Evolutionary conservation across 2,113 vertebrate genomes (phyloP), one percentile per base, ranked within the genome.

Genomic region (Pollimyrus isidori): DNA sequence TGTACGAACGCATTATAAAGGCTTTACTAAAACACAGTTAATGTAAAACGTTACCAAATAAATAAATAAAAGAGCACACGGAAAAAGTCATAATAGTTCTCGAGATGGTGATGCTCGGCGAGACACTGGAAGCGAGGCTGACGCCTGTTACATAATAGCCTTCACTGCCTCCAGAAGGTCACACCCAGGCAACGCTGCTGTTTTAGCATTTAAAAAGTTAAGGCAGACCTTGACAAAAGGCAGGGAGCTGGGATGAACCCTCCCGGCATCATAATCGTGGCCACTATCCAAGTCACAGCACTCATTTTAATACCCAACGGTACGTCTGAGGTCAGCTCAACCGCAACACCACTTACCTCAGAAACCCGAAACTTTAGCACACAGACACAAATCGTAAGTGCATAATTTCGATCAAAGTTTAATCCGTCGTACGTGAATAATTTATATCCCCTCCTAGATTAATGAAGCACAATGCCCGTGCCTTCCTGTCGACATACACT

Each of bases 401-500:
- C 39, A 82, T 45, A 82, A 45, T 82, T 82, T 82, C 76, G 76
- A 45, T 82, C 39, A 82, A 7, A 19, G 39, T 82, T 39, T 42
- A 82, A 82, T 45, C 35, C 76, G 42, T 9, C 30, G 42, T 56
- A 48, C 7, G 53, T 21, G 86, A 35, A 87, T 48, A 69, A 73
- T 19, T 17, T 39, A 9, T 7, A 19, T 48, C 49, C 76, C 65
- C 26, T 50, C 62, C 42, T 35, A 80, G 88, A 80, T 89, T 89
- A 89, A 89, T 39, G n/a, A 42, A 89, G 46, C 73, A 42, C 39
- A 53, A 5, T 26, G 49, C 53, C 73, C 6, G 50, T 19, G 35
- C n/a, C 50, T 58, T 48, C 30, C 45, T 84, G 35, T 56, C 50
- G 84, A 92, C 93, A 95, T 93, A 95, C 94, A 93, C 92, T 91